Base-by-base conservation (phyloP, 1,140 invertebrate species). In the Triops cancriformis region DNA sequence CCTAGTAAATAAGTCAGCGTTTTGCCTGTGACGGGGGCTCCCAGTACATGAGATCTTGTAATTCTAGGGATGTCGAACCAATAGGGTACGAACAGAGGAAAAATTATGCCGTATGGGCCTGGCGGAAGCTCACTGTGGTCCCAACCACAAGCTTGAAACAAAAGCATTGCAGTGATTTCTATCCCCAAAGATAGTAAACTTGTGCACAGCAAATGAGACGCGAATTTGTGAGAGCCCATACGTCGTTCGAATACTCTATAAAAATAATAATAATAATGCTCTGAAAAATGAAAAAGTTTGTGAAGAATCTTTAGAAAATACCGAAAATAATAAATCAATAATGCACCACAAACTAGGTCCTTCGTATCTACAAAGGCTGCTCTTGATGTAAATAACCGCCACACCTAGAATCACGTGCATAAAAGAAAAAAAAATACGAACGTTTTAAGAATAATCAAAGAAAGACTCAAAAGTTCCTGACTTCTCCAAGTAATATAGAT, bases 241-340 rank as follows among this genome's bases (percentile, higher is more conserved):
- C 87, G 81, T 79, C 87, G 82, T 82, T 88, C 88, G 84, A 88
- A 88, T 75, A 88, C 85, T 80, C 87, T 84, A 80, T 12, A 81
- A 81, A 41, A 51, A 77, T 73, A 80, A 9, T 12, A 77, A 79
- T 1, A 79, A 28, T 11, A 1, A 27, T 23, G 12, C 26, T 12
- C 23, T 18, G 10, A 73, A 26, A 23, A 18, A 79, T 73, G 23
- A 12, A 4, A 51, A 27, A 42, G 45, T 18, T 41, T 28, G 9
- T 18, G 12, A 76, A 72, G 23, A 75, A n/a, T n/a, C n/a, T n/a
- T 42, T 11, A 23, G 12, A 12, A 75, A 45, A 9, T 80, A 85
- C 84, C 85, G 82, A 81, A 88, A 88, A 80, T 88, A 88, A 82
- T 88, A 88, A 76, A 88, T 85, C 12, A 88, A 82, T 51, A 88